These are phyloP conservation scores for Cloeon dipterum DNA, from an alignment of 2,888 invertebrate species.

Conservation along the genomic window DNA sequence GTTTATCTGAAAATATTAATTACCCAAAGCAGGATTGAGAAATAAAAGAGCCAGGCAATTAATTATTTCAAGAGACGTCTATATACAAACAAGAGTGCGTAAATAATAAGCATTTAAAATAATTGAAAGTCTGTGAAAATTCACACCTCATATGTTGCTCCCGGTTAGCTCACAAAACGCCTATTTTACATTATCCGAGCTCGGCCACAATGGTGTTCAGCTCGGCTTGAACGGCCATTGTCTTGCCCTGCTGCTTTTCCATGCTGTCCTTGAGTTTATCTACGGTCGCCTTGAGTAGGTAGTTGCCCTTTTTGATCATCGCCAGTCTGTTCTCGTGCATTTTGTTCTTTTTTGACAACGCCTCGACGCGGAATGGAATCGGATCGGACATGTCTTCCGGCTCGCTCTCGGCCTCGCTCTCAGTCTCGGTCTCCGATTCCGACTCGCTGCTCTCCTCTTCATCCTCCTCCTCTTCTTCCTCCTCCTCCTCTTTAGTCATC, in stretches of 20 bases:
- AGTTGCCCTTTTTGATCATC: slow-evolving; percentile 71
- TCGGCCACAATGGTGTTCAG: slow-evolving; percentile 69
- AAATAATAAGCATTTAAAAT: no score
- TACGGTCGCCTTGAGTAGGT: slow-evolving; percentile 66
- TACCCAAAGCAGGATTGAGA: no score
- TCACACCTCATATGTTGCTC: no score
- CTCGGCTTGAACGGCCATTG: slow-evolving; percentile 53
- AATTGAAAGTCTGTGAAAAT: no score
- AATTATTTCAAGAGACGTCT: no score
- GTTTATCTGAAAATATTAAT: no score
- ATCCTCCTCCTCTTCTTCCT: slow-evolving; percentile 44
- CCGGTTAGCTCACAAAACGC: no score
- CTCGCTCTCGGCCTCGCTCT: slow-evolving; percentile 39
- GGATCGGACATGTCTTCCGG: slow-evolving; percentile 15
- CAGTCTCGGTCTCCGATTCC: slow-evolving; percentile 35
- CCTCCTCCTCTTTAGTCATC: slow-evolving; percentile 64
- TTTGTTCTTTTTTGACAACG: slow-evolving; percentile 3
- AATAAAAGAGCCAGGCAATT: no score
- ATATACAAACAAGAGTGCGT: no score
- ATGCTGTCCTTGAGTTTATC: slow-evolving; percentile 71
- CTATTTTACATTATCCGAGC: slow-evolving; percentile 45
- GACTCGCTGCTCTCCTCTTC: slow-evolving; percentile 31
- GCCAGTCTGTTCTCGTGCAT: slow-evolving; percentile 55
- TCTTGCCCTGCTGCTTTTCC: slow-evolving; percentile 58
- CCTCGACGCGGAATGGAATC: slow-evolving; percentile 9